These are phyloP conservation scores for Phasianus colchicus DNA, from an alignment of 2,113 vertebrate species.

Conservation along the genomic window DNA sequence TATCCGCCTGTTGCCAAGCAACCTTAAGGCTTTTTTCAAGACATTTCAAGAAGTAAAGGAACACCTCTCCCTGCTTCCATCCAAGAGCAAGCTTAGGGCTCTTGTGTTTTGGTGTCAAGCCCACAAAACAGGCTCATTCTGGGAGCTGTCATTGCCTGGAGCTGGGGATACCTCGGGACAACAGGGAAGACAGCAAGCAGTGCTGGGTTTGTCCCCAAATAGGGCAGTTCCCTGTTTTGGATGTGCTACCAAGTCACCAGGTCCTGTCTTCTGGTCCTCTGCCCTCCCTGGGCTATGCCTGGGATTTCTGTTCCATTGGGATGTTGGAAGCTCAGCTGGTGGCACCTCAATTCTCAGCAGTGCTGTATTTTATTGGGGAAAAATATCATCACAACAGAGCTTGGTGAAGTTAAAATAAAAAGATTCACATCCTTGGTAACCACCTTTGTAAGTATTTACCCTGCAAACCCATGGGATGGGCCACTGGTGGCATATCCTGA, in stretches of 20 bases:
- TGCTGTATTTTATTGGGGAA: background rate
- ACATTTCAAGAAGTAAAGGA: background rate
- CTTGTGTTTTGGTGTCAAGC: background rate
- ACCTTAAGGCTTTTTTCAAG: background rate
- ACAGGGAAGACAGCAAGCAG: accelerated
- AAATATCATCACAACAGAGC: background rate
- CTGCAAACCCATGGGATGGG: background rate
- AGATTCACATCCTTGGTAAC: background rate
- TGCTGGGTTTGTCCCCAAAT: background rate
- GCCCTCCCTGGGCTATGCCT: too few species aligned
- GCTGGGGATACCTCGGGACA: background rate
- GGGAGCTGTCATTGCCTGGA: background rate
- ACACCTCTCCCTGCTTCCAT: background rate
- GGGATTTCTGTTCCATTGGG: background rate
- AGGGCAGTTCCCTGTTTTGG: background rate
- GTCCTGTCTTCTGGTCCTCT: background rate
- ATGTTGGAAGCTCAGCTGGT: background rate
- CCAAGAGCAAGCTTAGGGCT: background rate
- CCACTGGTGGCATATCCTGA: background rate
- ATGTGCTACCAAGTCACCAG: background rate
- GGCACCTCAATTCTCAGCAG: background rate
- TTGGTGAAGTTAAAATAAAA: background rate
- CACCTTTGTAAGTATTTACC: background rate
- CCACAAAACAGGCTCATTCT: background rate
- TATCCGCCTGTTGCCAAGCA: conserved; percentile 14